Base-by-base conservation (phyloP, 2,113 vertebrate species). In the Paracanthobrama guichenoti region DNA sequence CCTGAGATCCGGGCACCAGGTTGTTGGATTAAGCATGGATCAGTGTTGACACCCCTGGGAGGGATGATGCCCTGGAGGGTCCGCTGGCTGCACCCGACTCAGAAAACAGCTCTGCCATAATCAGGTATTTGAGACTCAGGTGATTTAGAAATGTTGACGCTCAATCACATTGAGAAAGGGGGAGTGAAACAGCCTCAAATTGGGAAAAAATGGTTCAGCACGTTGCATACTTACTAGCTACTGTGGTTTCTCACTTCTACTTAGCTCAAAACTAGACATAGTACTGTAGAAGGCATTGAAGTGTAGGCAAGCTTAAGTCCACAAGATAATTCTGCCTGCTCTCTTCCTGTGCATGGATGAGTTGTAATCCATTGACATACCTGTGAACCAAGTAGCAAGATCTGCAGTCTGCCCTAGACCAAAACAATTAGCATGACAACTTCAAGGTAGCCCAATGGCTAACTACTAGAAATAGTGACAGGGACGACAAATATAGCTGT, bases 21-120 rank as follows among this genome's bases (percentile, higher is more conserved):
- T 89, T 94, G 91, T 90, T 93, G 88, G 90, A 94, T 94, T 93
- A 93, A 90, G 81, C 89, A 81, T 88, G 89, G 90, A 94, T 94
- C 91, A 88, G 88, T 90, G 89, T 84, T 93, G 92, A 93, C 93
- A 87, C 83, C 48, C 82, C 86, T 86, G 83, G 79, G 87, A 87
- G 89, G 84, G 82, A 85, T 84, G 69, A 86, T 81, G 69, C 78
- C 74, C 46, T 73, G 48, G 44, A 81, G 64, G 82, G 64, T 71
- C 59, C 16, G 24, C 35, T 71, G 50, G 66, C 14, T 44, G 31
- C 55, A 60, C 76, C 28, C 12, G 22, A 60, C 55, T 6, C 22
- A 42, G 31, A 60, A 44, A 78, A 42, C 22, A 57, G 28, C 74
- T 77, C 5, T 12, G 24, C 13, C n/a, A 13, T 42, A 42, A 44